Percentiles rank a stretch among this genome's conserved stretches.
These are phyloP conservation scores for Ceriagrion tenellum DNA, from an alignment of 2,888 invertebrate species.

Conservation along the genomic window DNA sequence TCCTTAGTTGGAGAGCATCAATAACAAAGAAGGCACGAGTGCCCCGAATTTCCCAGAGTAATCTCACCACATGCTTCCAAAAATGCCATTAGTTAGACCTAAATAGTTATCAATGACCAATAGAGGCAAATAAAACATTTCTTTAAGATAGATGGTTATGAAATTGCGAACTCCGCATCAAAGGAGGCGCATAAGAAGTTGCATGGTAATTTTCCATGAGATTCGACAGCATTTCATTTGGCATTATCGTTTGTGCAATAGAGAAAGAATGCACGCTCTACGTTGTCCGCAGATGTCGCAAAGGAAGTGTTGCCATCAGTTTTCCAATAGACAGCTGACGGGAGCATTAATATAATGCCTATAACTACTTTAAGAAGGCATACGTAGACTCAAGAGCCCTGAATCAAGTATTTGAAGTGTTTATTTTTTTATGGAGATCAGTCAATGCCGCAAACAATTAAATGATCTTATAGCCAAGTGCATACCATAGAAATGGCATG, in stretches of 20 bases:
- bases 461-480: neutral
- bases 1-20: no score
- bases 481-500: no score
- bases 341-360: neutral
- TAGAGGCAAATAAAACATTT: neutral
- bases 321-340: neutral
- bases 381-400: neutral
- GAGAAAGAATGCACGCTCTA: neutral
- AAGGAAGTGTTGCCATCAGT: neutral
- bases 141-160: neutral
- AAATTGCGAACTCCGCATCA: neutral
- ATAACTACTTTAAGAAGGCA: neutral
- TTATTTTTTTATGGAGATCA: neutral
- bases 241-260: neutral
- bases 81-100: no score
- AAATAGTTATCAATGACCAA: no score
- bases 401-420: neutral
- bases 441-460: neutral
- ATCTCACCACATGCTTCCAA: no score
- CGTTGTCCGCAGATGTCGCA: neutral
- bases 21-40: no score
- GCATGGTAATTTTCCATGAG: neutral
- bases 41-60: no score
- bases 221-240: neutral
- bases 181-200: neutral